These are phyloP conservation scores for Pseudorectes ferrugineus DNA, from an alignment of 2,113 vertebrate genomes.

Conservation along the genomic window DNA sequence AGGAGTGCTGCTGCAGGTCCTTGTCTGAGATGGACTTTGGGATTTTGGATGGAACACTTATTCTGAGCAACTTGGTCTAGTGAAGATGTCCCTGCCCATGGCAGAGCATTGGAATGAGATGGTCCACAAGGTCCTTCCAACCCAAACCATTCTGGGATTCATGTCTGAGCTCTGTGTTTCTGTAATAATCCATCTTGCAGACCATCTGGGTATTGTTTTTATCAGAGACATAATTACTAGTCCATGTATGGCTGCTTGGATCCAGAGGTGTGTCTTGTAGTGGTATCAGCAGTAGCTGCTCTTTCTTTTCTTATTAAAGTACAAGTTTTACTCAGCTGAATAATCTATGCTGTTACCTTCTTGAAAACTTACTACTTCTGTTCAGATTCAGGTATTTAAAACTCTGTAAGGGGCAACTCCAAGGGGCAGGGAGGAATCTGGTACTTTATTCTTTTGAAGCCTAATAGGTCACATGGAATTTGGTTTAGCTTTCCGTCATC, in stretches of 20 bases:
- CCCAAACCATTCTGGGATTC: not conserved
- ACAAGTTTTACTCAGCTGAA: not conserved
- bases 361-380: not conserved
- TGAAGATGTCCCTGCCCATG: not conserved
- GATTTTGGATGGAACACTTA: not conserved
- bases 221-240: not conserved
- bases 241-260: fast-evolving
- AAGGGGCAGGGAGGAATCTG: fast-evolving
- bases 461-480: not conserved
- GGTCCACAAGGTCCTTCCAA: not conserved
- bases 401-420: fast-evolving
- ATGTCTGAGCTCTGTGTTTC: not conserved
- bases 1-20: not conserved
- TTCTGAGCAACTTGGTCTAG: not conserved
- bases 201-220: fast-evolving
- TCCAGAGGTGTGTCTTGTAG: fast-evolving
- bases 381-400: not conserved
- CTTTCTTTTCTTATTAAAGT: not conserved
- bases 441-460: not conserved
- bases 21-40: not conserved
- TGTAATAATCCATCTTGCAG: fast-evolving
- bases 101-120: not conserved
- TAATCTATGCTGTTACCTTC: no score
- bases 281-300: fast-evolving
- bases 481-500: not conserved